These are phyloP conservation scores for Noturus placidus DNA, from an alignment of 2,113 vertebrate genomes.

Conservation along the genomic window DNA sequence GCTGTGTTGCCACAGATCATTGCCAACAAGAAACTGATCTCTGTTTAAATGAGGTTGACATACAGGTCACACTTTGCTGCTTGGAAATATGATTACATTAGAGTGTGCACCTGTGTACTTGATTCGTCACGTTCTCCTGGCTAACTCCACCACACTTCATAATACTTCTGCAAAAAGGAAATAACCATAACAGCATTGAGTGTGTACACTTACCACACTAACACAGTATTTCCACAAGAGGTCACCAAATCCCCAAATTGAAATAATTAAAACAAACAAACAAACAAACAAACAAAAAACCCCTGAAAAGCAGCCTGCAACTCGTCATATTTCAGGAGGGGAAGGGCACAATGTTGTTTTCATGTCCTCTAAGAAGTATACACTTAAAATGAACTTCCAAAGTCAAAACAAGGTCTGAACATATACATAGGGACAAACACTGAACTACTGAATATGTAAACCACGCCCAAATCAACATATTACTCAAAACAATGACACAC, in stretches of 20 bases:
- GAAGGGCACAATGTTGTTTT: not conserved
- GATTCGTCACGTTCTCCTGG: not conserved
- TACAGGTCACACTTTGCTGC: not conserved
- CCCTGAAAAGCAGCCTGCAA: too few species aligned
- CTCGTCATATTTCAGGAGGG: not conserved
- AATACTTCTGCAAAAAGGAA: not conserved
- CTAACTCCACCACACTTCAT: not conserved
- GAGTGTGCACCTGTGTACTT: not conserved
- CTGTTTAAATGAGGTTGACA: not conserved
- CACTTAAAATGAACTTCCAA: not conserved
- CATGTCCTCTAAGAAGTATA: not conserved
- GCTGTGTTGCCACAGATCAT: not conserved
- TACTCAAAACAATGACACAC: not conserved
- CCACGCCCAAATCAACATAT: not conserved
- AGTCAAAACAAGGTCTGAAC: not conserved
- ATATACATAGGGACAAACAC: not conserved
- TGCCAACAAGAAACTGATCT: not conserved
- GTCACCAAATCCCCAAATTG: not conserved
- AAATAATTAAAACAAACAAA: not conserved
- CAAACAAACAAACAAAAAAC: not conserved
- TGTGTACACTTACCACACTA: not conserved
- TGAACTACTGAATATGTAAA: not conserved
- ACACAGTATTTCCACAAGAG: slow-evolving; percentile 5
- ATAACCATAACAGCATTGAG: not conserved
- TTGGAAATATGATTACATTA: not conserved